phyloP scores from a whole-genome alignment of 2,888 invertebrate genomes.

The Pyrgus malvae region DNA sequence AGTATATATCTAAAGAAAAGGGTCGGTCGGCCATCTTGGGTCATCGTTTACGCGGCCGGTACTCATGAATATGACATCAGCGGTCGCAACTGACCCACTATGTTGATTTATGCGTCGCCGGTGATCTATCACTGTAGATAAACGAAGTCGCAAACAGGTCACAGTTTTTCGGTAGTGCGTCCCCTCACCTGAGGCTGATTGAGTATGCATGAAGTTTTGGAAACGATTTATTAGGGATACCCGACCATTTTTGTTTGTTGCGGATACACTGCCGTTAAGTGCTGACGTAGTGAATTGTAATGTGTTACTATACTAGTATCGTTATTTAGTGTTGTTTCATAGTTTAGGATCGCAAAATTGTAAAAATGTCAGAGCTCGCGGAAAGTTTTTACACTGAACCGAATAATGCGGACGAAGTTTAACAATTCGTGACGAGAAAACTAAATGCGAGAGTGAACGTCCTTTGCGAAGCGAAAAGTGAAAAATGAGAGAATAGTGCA shows the following conservation, averaged over 20 bases:
- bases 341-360: constrained; percentile 12
- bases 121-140: constrained; percentile 64
- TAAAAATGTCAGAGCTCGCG: constrained; percentile 5
- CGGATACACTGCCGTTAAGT: not conserved
- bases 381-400: constrained; percentile 5
- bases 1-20: constrained; percentile 56
- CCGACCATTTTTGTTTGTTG: constrained; percentile 11
- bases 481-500: constrained; percentile 10
- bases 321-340: not conserved
- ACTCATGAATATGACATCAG: constrained; percentile 78
- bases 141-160: constrained; percentile 44
- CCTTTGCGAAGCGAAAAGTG: no score
- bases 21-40: constrained; percentile 36
- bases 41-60: constrained; percentile 42
- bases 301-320: not conserved
- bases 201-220: constrained; percentile 51
- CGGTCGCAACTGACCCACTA: constrained; percentile 53
- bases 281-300: not conserved
- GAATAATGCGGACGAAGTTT: constrained; percentile 4
- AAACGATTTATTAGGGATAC: constrained; percentile 25
- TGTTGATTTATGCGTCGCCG: constrained; percentile 64
- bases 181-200: constrained; percentile 50
- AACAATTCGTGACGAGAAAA: not conserved
- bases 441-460: no score
- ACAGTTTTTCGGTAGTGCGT: constrained; percentile 29